Evolutionary conservation across 2,888 invertebrate genomes (phyloP).

Genomic region (Hyalella azteca): DNA sequence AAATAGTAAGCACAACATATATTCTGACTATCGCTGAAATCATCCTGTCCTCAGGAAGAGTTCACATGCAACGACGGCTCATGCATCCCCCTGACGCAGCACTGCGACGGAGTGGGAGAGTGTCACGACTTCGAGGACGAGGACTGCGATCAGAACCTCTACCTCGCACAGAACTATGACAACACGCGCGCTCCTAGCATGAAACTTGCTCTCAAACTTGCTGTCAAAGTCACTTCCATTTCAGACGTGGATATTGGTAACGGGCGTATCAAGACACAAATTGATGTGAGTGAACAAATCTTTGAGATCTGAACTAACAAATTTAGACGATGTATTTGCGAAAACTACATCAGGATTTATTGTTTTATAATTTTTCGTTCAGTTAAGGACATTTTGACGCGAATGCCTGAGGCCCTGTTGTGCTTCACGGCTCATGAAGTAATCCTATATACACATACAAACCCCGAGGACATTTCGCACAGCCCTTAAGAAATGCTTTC

Average conservation of each 20-base stretch:
- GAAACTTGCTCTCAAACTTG: neutral
- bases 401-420: too few species aligned
- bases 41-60: neutral
- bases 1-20: too few species aligned
- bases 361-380: too few species aligned
- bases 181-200: neutral
- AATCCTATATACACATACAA: too few species aligned
- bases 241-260: neutral
- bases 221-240: neutral
- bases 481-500: too few species aligned
- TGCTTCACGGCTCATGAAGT: too few species aligned
- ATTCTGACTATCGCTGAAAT: too few species aligned
- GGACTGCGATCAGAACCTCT: neutral
- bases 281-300: neutral
- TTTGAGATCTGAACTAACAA: too few species aligned
- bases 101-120: conserved; percentile 12
- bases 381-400: too few species aligned
- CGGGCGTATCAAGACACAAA: neutral
- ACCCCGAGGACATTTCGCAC: too few species aligned
- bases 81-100: neutral
- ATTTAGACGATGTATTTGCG: too few species aligned
- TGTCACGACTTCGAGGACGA: neutral
- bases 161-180: neutral
- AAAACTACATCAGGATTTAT: too few species aligned
- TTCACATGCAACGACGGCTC: neutral